phyloP scores from a whole-genome alignment of 2,797 vertebrate species.

The Thripadectes ignobilis region DNA sequence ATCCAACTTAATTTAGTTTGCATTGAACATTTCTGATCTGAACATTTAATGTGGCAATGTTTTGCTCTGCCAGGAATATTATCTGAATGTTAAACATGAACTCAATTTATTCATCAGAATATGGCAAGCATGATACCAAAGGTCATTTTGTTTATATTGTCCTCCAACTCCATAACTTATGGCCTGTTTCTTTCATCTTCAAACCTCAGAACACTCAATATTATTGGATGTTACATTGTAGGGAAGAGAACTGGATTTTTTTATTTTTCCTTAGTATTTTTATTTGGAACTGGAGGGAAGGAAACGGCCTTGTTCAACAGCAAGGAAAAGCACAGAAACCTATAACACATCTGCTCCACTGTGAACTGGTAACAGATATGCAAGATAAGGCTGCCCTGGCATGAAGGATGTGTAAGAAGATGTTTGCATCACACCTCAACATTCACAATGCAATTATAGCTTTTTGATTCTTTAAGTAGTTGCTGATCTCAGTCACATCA shows the following conservation, averaged over 20 bases:
- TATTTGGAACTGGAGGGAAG: background rate
- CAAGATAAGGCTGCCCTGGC: background rate
- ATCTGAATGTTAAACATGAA: constrained; percentile 78
- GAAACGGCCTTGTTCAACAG: constrained; percentile 15
- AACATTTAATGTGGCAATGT: constrained; percentile 79
- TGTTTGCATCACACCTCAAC: background rate
- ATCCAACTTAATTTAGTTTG: constrained; percentile 77
- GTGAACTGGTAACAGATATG: background rate
- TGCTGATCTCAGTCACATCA: background rate
- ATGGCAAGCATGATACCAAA: constrained; percentile 70
- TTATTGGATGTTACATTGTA: constrained; percentile 42
- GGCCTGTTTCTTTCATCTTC: constrained; percentile 62
- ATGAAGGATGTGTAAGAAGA: background rate
- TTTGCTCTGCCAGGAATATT: constrained; percentile 71
- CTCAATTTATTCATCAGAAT: constrained; percentile 74
- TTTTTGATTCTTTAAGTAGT: constrained; percentile 11
- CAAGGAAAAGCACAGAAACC: constrained; percentile 7
- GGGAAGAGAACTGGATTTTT: background rate
- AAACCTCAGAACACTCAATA: constrained; percentile 52
- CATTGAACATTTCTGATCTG: constrained; percentile 77
- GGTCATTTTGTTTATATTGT: constrained; percentile 67
- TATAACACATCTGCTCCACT: background rate
- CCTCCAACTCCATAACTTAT: constrained; percentile 43
- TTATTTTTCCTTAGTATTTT: background rate
- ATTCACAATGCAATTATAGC: background rate